A percentile compares a stretch with the other conserved stretches of the same genome.
Evolutionary conservation across 2,113 vertebrate genomes (phyloP).

Genomic region (Arvicanthis niloticus): DNA sequence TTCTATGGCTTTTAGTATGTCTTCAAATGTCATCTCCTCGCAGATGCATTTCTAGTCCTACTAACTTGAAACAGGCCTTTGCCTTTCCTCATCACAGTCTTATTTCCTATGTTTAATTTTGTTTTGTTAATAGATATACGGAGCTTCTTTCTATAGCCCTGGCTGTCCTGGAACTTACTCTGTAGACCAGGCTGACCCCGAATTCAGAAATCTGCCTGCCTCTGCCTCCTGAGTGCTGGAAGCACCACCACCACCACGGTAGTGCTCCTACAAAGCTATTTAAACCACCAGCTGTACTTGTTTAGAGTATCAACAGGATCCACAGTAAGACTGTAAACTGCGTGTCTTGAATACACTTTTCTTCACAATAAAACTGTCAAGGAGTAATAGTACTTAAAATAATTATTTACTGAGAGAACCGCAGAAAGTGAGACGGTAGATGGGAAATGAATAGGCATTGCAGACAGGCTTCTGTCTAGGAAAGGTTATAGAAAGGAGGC

Average conservation of each 20-base stretch:
- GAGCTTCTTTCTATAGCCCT: neutral
- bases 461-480: neutral
- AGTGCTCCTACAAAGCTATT: neutral
- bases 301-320: neutral
- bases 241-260: neutral
- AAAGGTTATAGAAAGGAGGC: neutral
- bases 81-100: neutral
- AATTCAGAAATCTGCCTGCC: neutral
- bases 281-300: neutral
- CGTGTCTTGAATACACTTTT: neutral
- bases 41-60: constrained; percentile 6
- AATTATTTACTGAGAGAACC: neutral
- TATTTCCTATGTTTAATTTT: neutral
- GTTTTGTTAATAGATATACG: neutral
- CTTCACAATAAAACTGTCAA: neutral
- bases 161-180: neutral
- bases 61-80: neutral
- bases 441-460: neutral
- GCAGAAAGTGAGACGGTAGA: neutral
- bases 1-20: neutral
- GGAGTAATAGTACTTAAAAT: neutral
- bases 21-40: neutral
- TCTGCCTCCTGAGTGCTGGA: neutral
- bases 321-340: neutral
- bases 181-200: neutral